Conservation (phyloP, 2,797 vertebrate genomes). For the Nannoperca obscura region DNA sequence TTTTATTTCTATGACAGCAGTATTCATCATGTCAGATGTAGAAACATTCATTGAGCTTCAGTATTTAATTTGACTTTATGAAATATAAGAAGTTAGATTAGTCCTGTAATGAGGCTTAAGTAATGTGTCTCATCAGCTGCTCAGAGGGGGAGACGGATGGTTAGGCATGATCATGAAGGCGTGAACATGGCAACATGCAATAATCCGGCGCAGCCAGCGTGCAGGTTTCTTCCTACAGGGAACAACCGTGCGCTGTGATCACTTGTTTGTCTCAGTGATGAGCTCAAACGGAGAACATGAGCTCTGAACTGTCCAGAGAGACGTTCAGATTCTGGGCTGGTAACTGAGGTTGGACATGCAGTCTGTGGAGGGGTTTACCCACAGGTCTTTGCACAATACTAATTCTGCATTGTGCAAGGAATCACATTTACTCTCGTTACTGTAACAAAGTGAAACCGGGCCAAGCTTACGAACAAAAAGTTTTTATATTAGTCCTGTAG, state of each 20-base stretch:
- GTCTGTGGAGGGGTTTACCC: too few species aligned
- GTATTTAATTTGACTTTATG: not conserved
- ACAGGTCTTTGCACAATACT: too few species aligned
- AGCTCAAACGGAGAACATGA: too few species aligned
- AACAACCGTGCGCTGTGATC: not conserved
- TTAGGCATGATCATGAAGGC: conserved; percentile 28
- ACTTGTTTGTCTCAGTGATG: not conserved
- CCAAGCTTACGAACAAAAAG: too few species aligned
- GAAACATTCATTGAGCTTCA: not conserved
- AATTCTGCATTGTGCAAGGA: too few species aligned
- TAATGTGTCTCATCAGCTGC: conserved; percentile 4
- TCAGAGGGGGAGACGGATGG: not conserved
- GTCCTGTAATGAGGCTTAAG: conserved; percentile 14
- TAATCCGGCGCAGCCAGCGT: not conserved
- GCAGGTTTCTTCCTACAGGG: conserved; percentile 3
- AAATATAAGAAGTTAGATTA: not conserved
- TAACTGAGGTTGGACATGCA: too few species aligned
- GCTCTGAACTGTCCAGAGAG: too few species aligned
- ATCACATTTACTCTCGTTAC: too few species aligned
- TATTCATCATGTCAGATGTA: not conserved
- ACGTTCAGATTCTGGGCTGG: too few species aligned
- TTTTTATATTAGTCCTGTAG: too few species aligned
- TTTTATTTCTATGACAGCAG: not conserved
- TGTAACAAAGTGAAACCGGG: too few species aligned
- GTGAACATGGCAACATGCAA: conserved; percentile 7